Percentiles rank a stretch among this genome's conserved stretches.
These are phyloP conservation scores for Pseudomyrmex dendroicus DNA, from an alignment of 1,140 invertebrate species.

Conservation along the genomic window DNA sequence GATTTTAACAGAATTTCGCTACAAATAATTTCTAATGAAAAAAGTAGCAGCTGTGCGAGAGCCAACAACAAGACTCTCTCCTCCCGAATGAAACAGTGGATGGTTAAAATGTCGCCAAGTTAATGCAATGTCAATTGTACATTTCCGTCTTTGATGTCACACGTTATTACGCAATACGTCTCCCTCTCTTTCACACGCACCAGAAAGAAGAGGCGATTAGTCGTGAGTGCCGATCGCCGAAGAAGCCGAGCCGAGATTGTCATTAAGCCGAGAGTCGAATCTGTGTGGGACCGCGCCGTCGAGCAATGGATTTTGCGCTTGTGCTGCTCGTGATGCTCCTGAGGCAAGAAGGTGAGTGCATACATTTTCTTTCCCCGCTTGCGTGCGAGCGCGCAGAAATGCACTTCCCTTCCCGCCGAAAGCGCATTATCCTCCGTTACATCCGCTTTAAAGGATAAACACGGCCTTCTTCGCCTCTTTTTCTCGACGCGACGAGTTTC, in stretches of 20 bases:
- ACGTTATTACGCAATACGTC: conserved; percentile 2
- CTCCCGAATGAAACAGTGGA: no score
- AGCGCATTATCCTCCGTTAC: conserved; percentile 15
- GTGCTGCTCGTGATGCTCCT: conserved; percentile 76
- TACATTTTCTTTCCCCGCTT: neutral
- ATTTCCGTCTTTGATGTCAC: no score
- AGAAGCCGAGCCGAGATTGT: conserved; percentile 14
- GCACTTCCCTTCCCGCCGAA: neutral
- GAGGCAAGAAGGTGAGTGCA: conserved; percentile 77
- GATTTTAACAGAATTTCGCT: no score
- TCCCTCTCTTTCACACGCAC: neutral
- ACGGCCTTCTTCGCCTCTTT: neutral
- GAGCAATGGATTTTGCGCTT: conserved; percentile 79
- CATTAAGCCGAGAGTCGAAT: conserved; percentile 15
- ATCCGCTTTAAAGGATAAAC: conserved; percentile 54
- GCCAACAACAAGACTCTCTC: no score
- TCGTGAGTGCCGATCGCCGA: neutral
- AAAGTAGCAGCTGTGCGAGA: no score
- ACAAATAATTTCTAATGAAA: no score
- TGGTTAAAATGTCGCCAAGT: no score
- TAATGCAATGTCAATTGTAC: no score
- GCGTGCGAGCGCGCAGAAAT: conserved; percentile 11
- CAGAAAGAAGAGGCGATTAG: conserved; percentile 24
- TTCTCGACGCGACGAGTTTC: neutral
- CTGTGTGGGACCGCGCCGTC: conserved; percentile 30